A percentile compares a stretch with the other conserved stretches of the same genome.
Conservation (phyloP, 2,113 vertebrate genomes). For the Sebastes fasciatus region DNA sequence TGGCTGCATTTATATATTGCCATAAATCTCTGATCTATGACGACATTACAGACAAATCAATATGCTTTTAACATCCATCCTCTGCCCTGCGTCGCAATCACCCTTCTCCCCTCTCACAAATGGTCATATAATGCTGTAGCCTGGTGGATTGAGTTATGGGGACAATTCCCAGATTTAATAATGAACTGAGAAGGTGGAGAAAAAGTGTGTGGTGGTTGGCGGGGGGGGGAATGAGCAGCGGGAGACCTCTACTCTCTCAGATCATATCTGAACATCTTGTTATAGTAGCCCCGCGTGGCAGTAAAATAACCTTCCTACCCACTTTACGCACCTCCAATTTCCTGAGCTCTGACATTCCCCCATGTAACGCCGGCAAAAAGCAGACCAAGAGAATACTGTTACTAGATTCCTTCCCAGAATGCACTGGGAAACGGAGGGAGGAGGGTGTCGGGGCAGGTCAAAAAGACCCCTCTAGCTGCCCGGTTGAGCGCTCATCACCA, state of each 20-base stretch:
- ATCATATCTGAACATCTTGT: slow-evolving; percentile 85
- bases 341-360: slow-evolving; percentile 42
- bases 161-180: slow-evolving; percentile 88
- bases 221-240: slow-evolving; percentile 64
- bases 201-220: slow-evolving; percentile 49
- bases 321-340: slow-evolving; percentile 68
- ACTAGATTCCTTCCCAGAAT: slow-evolving; percentile 47
- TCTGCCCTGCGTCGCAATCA: slow-evolving; percentile 74
- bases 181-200: slow-evolving; percentile 77
- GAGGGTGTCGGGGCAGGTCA: not conserved
- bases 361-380: slow-evolving; percentile 16
- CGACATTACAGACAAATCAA: slow-evolving; percentile 86
- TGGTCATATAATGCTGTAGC: slow-evolving; percentile 83
- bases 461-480: slow-evolving; percentile 84
- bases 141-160: slow-evolving; percentile 82
- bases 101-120: slow-evolving; percentile 77
- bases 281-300: slow-evolving; percentile 77
- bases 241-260: slow-evolving; percentile 79
- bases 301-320: slow-evolving; percentile 77
- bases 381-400: slow-evolving; percentile 16
- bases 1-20: slow-evolving; percentile 80
- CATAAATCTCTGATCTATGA: slow-evolving; percentile 84
- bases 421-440: slow-evolving; percentile 26
- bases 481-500: slow-evolving; percentile 91
- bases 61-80: slow-evolving; percentile 88